phyloP scores from a whole-genome alignment of 2,797 vertebrate genomes.

The Sphaeramia orbicularis region DNA sequence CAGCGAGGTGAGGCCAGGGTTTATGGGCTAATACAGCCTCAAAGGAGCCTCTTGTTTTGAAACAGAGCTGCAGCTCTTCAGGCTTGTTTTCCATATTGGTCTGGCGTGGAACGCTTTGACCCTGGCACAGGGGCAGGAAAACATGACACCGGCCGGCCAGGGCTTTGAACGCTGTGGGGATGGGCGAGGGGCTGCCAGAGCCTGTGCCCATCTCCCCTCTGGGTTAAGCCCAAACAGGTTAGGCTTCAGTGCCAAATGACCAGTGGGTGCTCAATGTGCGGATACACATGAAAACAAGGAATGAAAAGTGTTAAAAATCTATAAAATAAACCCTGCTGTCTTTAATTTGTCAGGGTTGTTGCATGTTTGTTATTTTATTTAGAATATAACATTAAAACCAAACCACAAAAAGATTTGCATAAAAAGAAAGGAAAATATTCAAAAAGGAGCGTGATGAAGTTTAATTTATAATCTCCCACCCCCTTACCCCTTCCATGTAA shows the following conservation, averaged over 20 bases:
- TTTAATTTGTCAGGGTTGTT: too few species aligned
- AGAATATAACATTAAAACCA: too few species aligned
- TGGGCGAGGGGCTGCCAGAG: conserved; percentile 41
- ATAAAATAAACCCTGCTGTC: too few species aligned
- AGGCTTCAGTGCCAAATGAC: conserved; percentile 18
- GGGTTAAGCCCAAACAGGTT: conserved; percentile 48
- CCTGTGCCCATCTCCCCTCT: conserved; percentile 15
- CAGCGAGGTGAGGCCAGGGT: conserved; percentile 79
- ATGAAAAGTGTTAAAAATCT: background rate
- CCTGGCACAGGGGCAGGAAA: conserved; percentile 83
- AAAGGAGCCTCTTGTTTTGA: conserved; percentile 81
- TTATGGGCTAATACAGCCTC: conserved; percentile 76
- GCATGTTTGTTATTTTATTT: too few species aligned
- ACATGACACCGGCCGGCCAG: conserved; percentile 71
- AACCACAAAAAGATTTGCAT: too few species aligned
- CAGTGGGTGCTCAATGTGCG: conserved; percentile 39
- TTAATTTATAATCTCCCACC: too few species aligned
- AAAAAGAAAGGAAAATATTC: too few species aligned
- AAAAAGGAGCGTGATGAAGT: too few species aligned
- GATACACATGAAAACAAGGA: background rate
- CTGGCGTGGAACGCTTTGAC: conserved; percentile 76
- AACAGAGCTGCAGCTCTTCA: conserved; percentile 78
- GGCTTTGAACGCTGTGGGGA: conserved; percentile 70
- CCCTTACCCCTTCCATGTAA: too few species aligned
- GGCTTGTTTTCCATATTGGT: conserved; percentile 77